Conservation (phyloP, 1,140 invertebrate genomes). For the Lanistes nyassanus region DNA sequence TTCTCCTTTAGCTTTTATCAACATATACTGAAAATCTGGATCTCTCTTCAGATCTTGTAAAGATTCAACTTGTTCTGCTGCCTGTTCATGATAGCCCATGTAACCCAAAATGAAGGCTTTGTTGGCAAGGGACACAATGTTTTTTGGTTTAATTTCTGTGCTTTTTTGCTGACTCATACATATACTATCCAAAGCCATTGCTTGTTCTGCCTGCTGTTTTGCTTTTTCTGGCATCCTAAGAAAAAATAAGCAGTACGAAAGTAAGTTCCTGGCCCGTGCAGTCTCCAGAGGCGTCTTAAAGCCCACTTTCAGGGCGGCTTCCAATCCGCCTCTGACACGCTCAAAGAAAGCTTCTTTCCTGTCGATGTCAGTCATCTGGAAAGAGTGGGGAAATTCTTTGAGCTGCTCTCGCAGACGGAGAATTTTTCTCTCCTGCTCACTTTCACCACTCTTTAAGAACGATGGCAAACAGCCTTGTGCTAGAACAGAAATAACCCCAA, state of each 20-base stretch:
- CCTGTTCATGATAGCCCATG: not conserved
- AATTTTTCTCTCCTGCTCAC: not conserved
- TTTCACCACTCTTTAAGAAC: too few relatives aligned
- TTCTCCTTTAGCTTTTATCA: slow-evolving; percentile 21
- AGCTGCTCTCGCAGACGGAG: not conserved
- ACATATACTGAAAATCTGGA: not conserved
- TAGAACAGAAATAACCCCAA: too few relatives aligned
- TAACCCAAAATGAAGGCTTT: slow-evolving; percentile 11
- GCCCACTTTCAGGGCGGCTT: slow-evolving; percentile 5
- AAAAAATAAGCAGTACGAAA: not conserved
- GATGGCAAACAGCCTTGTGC: too few relatives aligned
- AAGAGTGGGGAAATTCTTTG: slow-evolving; percentile 16
- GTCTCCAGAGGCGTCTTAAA: slow-evolving; percentile 14
- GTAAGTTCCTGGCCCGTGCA: slow-evolving; percentile 9
- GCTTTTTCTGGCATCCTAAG: not conserved
- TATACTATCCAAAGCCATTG: not conserved
- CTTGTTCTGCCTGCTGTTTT: not conserved
- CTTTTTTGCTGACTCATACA: too few relatives aligned
- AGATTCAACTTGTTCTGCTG: not conserved
- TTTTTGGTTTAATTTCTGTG: too few relatives aligned
- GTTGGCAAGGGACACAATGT: slow-evolving; percentile 18
- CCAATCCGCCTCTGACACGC: slow-evolving; percentile 2
- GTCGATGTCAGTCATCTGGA: not conserved
- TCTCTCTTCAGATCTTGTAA: not conserved
- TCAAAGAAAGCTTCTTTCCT: not conserved